Base-by-base conservation (phyloP, 2,888 invertebrate species). In the Zhuqinia jingwanae region DNA sequence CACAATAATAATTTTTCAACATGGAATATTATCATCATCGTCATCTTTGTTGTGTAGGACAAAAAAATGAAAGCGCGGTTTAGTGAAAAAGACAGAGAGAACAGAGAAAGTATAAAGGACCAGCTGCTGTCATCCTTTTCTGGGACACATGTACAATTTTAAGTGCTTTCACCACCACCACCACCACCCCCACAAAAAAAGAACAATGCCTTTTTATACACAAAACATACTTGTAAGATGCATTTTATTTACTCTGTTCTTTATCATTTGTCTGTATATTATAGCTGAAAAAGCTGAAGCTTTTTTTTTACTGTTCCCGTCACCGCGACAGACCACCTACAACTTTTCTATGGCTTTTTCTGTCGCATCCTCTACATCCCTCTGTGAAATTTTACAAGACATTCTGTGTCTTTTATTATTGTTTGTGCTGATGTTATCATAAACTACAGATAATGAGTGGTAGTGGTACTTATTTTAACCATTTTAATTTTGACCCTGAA, bases 91-190 rank as follows among this genome's bases (percentile, higher is more conserved):
- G 65, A 27, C 25, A 75, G 27, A 53, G 56, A 58, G 8, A 50
- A 50, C 15, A n/a, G 50, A 15, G 50, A 15, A 73, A 47, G n/a
- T 50, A 53, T 36, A 58, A 17, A 22, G 22, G 42, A 56, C 36
- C 76, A 76, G 36, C 76, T 76, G 76, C 76, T 58, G 42, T 25
- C 58, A 42, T 17, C 30, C 22, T 76, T 8, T 36, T 36, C 36
- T 36, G 36, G 36, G 45, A n/a, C n/a, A 30, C 50, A 53, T 50
- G 58, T 42, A 76, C 56, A 20, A n/a, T 22, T 42, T 70, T 53
- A 80, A 80, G 80, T 70, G 56, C 80, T 80, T 80, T 80, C 80
- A 68, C 80, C 70, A 56, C 50, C 53, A 80, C 10, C 25, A 50
- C 30, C 76, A 76, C 76, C 76, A 42, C 76, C n/a, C n/a, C n/a